A percentile compares a stretch with the other conserved stretches of the same genome.
phyloP scores from a whole-genome alignment of 2,113 vertebrate species.

The Seriola dumerili region DNA sequence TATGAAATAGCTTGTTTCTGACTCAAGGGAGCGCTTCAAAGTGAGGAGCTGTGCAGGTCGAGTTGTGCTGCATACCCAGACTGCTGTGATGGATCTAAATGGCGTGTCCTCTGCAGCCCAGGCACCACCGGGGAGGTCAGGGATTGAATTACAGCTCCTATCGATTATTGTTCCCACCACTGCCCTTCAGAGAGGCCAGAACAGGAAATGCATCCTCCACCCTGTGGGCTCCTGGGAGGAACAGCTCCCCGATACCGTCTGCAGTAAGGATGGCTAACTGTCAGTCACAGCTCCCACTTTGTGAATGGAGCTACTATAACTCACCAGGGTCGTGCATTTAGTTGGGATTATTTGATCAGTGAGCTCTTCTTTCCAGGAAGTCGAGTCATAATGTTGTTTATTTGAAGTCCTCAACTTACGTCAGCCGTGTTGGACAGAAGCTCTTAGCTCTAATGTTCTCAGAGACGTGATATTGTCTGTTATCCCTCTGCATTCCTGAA shows the following conservation, averaged over 20 bases:
- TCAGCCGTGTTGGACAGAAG: constrained; percentile 39
- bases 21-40: neutral
- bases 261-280: constrained; percentile 52
- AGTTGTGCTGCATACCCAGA: constrained; percentile 47
- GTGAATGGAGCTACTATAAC: constrained; percentile 59
- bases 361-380: constrained; percentile 73
- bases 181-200: constrained; percentile 74
- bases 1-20: neutral
- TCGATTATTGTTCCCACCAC: constrained; percentile 78
- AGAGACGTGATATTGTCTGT: constrained; percentile 58
- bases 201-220: constrained; percentile 82
- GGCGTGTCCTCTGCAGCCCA: constrained; percentile 71
- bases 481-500: constrained; percentile 67
- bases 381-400: constrained; percentile 58
- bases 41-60: constrained; percentile 38
- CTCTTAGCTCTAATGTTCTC: constrained; percentile 47
- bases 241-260: constrained; percentile 60
- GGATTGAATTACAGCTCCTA: constrained; percentile 79
- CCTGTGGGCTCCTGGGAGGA: constrained; percentile 69
- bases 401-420: constrained; percentile 53
- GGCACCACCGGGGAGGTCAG: constrained; percentile 72
- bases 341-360: constrained; percentile 72
- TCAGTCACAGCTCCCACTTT: constrained; percentile 64
- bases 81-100: constrained; percentile 62
- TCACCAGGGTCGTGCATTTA: constrained; percentile 52